A percentile compares a stretch with the other conserved stretches of the same genome.
phyloP scores from a whole-genome alignment of 2,888 invertebrate genomes.

The Dichetophora obliterata region DNA sequence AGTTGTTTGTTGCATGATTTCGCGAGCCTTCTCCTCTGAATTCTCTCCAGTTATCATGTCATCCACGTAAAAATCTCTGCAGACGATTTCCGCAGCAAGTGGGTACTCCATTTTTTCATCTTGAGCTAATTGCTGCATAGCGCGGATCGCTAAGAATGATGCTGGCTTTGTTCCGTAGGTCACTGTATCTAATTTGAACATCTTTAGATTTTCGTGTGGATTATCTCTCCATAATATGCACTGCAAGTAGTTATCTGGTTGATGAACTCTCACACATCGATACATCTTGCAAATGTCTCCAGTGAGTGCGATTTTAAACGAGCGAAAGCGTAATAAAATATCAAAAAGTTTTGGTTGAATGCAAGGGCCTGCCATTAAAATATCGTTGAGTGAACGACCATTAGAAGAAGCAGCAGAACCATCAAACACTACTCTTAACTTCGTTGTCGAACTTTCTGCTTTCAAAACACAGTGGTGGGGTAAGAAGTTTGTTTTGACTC shows the following conservation, averaged over 20 bases:
- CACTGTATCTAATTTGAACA: slow-evolving; percentile 38
- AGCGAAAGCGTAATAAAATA: slow-evolving; percentile 39
- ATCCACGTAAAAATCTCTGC: slow-evolving; percentile 51
- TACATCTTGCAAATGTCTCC: slow-evolving; percentile 35
- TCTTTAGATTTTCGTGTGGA: slow-evolving; percentile 25
- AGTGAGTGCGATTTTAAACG: slow-evolving; percentile 39
- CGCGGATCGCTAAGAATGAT: too few relatives aligned
- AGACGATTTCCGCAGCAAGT: slow-evolving; percentile 44
- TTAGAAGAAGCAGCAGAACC: slow-evolving; percentile 16
- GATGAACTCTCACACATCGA: slow-evolving; percentile 1
- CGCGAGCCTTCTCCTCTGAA: slow-evolving; percentile 37
- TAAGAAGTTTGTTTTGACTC: slow-evolving; percentile 24
- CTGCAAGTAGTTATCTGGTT: slow-evolving; percentile 27
- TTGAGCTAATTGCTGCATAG: slow-evolving; percentile 32
- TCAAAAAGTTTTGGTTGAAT: too few relatives aligned
- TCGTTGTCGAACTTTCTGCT: slow-evolving; percentile 18
- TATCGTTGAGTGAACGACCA: slow-evolving; percentile 26
- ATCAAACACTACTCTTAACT: too few relatives aligned
- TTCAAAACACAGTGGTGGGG: slow-evolving; percentile 39
- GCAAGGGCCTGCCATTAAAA: slow-evolving; percentile 34
- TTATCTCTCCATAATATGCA: slow-evolving; percentile 40
- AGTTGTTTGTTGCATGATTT: slow-evolving; percentile 37
- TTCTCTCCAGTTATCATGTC: slow-evolving; percentile 47
- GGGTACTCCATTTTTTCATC: slow-evolving; percentile 58
- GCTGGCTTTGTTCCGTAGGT: too few relatives aligned